Conservation (phyloP, 2,888 invertebrate genomes). For the Drosophila histrio region DNA sequence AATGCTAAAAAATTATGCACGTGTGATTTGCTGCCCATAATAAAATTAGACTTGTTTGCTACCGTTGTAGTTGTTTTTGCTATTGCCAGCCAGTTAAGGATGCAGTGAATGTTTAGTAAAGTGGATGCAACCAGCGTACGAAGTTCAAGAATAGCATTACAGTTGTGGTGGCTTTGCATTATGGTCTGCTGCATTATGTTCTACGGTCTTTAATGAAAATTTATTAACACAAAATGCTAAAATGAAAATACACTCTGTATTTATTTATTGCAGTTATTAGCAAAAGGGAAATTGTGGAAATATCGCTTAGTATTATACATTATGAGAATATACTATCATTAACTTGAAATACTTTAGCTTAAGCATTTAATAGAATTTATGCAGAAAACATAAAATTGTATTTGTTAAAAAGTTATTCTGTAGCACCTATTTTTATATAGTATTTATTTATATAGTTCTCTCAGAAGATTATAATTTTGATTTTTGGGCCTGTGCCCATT, state of each 20-base stretch:
- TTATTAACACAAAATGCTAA: conserved; percentile 54
- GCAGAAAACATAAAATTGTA: too few species aligned
- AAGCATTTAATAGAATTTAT: not conserved
- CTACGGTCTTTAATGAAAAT: conserved; percentile 55
- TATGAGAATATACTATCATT: not conserved
- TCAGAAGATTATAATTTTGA: too few species aligned
- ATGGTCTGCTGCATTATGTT: conserved; percentile 43
- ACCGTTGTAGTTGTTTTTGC: not conserved
- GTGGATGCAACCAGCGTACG: conserved; percentile 14
- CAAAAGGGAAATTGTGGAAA: conserved; percentile 26
- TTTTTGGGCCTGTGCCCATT: too few species aligned
- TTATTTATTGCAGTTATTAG: conserved; percentile 14
- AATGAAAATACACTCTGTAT: conserved; percentile 30
- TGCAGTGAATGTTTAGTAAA: conserved; percentile 35
- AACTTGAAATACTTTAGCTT: not conserved
- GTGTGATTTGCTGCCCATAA: conserved; percentile 73
- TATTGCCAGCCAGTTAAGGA: conserved; percentile 23
- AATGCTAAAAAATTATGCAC: conserved; percentile 69
- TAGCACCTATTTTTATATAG: too few species aligned
- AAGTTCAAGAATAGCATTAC: conserved; percentile 45
- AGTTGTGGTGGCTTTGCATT: conserved; percentile 7
- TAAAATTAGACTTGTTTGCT: conserved; percentile 56
- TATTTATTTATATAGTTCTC: too few species aligned
- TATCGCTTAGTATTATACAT: conserved; percentile 4
- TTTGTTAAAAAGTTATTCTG: too few species aligned